These are phyloP conservation scores for Apodemia zela DNA, from an alignment of 2,888 invertebrate genomes.

Conservation along the genomic window DNA sequence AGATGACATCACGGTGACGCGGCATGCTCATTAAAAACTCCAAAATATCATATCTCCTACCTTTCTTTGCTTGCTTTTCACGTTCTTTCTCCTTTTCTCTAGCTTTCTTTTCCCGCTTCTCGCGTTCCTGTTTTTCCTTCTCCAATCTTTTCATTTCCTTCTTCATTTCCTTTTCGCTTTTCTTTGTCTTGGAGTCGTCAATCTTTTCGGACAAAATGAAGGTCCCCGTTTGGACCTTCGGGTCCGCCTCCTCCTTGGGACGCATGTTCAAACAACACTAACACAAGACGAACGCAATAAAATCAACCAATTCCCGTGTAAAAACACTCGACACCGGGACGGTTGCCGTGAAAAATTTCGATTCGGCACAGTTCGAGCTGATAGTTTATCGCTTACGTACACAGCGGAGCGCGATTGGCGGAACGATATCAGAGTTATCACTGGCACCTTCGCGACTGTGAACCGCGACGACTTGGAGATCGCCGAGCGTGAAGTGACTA, in stretches of 20 bases:
- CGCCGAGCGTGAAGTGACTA: slow-evolving; percentile 34
- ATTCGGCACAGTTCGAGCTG: slow-evolving; percentile 52
- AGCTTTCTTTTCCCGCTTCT: slow-evolving; percentile 74
- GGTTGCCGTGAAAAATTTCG: slow-evolving; percentile 50
- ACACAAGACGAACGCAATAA: slow-evolving; percentile 48
- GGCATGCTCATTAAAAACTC: slow-evolving; percentile 33
- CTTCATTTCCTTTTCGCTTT: slow-evolving; percentile 71
- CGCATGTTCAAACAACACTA: slow-evolving; percentile 58
- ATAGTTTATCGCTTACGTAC: slow-evolving; percentile 51
- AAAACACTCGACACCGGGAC: slow-evolving; percentile 55
- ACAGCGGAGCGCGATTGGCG: slow-evolving; percentile 57
- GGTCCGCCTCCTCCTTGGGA: slow-evolving; percentile 71
- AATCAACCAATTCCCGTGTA: slow-evolving; percentile 51
- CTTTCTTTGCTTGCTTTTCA: slow-evolving; percentile 68
- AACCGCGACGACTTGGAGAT: slow-evolving; percentile 39
- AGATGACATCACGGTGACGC: slow-evolving; percentile 60
- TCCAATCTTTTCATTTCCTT: slow-evolving; percentile 75
- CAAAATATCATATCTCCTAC: slow-evolving; percentile 40
- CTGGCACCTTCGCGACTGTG: slow-evolving; percentile 56
- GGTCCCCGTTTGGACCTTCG: slow-evolving; percentile 70
- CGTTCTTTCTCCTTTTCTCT: slow-evolving; percentile 74
- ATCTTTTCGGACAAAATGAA: slow-evolving; percentile 81
- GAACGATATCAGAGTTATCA: slow-evolving; percentile 63
- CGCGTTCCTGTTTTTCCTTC: slow-evolving; percentile 72
- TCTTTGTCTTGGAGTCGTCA: slow-evolving; percentile 72